Evolutionary conservation across 2,113 vertebrate genomes (phyloP), one percentile per base, ranked within the genome.

Genomic region (Lipophrys pholis): DNA sequence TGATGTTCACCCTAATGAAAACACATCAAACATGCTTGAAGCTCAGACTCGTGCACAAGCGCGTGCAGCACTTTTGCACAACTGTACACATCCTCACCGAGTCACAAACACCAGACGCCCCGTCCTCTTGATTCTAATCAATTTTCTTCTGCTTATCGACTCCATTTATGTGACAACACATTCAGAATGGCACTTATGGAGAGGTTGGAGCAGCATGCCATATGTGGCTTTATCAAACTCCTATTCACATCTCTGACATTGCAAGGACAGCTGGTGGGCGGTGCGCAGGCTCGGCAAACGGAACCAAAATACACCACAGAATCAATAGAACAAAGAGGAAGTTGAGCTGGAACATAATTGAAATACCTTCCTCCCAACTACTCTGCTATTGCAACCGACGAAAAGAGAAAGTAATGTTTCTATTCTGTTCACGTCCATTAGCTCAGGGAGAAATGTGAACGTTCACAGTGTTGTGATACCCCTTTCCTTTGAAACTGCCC

Each of bases 271-370:
- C 75, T 77, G 73, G 81, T 88, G 83, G 84, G 87, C 66, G 76
- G 69, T 69, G 67, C 0, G n/a, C 69, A 57, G 71, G 76, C 69
- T 75, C 65, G 80, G 70, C 59, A 57, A 64, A 63, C 43, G 54
- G 71, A 78, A 72, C 46, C 21, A 56, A 39, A 83, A 51, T 70
- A 79, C 75, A 71, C 61, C 53, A 2, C 21, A 30, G 80, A 85
- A 90, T 90, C 87, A 76, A 89, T 89, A 80, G 78, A 74, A 77
- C 85, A 89, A 83, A 85, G 71, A 71, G 62, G 76, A 82, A 77
- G 73, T 87, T 74, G 74, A 84, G 67, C 70, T 75, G 67, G 65
- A 74, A 41, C 80, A 78, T 68, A 62, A 77, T 83, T 78, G 74
- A 82, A 75, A 85, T 78, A 80, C 63, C 56, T 81, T 67, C 69